Evolutionary conservation across 2,797 vertebrate species (phyloP).

Genomic region (Fundulus diaphanus): DNA sequence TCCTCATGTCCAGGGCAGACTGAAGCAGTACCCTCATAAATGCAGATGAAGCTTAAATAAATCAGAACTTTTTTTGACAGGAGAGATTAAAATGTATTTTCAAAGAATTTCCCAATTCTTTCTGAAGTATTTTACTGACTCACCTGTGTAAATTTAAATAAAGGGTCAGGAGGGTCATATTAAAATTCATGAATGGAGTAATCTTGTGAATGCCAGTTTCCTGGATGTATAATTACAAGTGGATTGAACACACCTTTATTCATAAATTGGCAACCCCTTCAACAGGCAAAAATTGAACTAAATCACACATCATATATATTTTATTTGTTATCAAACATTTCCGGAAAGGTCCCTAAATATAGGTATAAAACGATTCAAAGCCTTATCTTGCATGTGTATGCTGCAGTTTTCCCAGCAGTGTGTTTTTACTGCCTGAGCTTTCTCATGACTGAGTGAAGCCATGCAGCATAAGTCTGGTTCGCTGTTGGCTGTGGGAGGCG

Average conservation of each 20-base stretch:
- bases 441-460: neutral
- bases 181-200: neutral
- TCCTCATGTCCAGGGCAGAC: neutral
- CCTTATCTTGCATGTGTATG: neutral
- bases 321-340: neutral
- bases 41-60: too few species aligned
- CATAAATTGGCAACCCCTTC: neutral
- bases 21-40: neutral
- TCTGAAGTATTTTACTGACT: neutral
- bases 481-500: constrained; percentile 7
- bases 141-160: neutral
- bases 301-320: neutral
- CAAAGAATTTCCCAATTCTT: neutral
- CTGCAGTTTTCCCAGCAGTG: neutral
- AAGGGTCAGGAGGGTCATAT: neutral
- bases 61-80: neutral
- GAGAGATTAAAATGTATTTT: neutral
- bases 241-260: neutral
- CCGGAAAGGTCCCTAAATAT: neutral
- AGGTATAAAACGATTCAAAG: neutral
- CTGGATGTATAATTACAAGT: neutral
- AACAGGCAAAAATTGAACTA: neutral
- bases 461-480: constrained; percentile 6
- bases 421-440: neutral
- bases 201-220: neutral